Conservation (phyloP, 2,113 vertebrate species). For the Ivindomyrus marchei region DNA sequence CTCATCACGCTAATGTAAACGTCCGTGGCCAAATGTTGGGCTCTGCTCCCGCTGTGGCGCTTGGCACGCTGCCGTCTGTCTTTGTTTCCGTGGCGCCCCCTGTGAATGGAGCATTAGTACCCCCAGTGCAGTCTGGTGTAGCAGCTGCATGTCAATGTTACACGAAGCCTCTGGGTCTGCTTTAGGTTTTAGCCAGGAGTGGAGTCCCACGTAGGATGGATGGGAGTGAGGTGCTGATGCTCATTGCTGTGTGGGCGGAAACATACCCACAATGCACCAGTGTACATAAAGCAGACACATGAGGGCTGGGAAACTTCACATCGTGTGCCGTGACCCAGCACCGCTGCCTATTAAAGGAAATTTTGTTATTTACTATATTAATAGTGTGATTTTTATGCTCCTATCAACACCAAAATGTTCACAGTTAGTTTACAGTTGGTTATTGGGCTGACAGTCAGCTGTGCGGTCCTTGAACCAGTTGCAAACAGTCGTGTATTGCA, state of each 20-base stretch:
- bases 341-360: background rate
- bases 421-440: background rate
- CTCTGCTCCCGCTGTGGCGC: background rate
- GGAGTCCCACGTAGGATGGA: background rate
- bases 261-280: background rate
- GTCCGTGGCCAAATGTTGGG: background rate
- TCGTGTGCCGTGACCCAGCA: background rate
- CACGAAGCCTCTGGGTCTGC: background rate
- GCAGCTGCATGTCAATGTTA: background rate
- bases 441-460: background rate
- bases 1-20: background rate
- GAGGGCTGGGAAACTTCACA: background rate
- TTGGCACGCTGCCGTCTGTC: background rate
- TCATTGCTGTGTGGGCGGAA: background rate
- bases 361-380: background rate
- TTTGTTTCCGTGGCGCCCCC: background rate
- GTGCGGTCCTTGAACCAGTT: background rate
- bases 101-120: background rate
- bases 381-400: background rate
- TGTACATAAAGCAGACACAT: background rate
- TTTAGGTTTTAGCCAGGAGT: background rate
- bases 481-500: background rate
- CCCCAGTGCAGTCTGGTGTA: background rate
- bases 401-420: background rate
- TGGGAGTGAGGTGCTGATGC: background rate